A percentile compares a stretch with the other conserved stretches of the same genome.
Evolutionary conservation across 2,113 vertebrate genomes (phyloP).

Genomic region (Dolichotis patagonum): DNA sequence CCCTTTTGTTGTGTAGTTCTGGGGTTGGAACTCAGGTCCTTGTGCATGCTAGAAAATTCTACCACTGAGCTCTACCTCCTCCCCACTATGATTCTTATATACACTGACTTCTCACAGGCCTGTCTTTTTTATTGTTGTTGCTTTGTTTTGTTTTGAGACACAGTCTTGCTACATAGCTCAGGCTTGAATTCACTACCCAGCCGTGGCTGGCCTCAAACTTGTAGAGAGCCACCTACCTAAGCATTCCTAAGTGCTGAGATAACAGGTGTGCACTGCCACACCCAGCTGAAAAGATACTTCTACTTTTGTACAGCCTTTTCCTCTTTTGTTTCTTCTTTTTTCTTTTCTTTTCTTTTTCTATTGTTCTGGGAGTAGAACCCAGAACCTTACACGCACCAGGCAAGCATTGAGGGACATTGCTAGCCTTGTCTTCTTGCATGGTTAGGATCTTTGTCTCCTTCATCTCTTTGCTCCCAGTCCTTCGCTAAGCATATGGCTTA

Average conservation of each 20-base stretch:
- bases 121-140: background rate
- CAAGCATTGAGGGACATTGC: background rate
- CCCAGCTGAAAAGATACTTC: background rate
- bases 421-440: background rate
- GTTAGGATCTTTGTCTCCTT: background rate
- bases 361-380: background rate
- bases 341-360: background rate
- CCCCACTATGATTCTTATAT: background rate
- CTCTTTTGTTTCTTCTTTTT: background rate
- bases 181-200: background rate
- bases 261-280: background rate
- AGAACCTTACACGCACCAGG: background rate
- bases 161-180: background rate
- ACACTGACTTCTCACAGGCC: background rate
- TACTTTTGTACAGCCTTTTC: background rate
- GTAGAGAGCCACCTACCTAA: background rate
- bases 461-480: background rate
- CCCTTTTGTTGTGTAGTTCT: background rate
- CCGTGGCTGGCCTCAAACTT: background rate
- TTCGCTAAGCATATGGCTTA: background rate
- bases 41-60: background rate
- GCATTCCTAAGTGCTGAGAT: background rate
- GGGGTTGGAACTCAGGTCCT: background rate
- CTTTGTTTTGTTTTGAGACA: background rate
- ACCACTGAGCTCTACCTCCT: background rate